These are phyloP conservation scores for Ericerus pela DNA, from an alignment of 1,140 invertebrate species.

Conservation along the genomic window DNA sequence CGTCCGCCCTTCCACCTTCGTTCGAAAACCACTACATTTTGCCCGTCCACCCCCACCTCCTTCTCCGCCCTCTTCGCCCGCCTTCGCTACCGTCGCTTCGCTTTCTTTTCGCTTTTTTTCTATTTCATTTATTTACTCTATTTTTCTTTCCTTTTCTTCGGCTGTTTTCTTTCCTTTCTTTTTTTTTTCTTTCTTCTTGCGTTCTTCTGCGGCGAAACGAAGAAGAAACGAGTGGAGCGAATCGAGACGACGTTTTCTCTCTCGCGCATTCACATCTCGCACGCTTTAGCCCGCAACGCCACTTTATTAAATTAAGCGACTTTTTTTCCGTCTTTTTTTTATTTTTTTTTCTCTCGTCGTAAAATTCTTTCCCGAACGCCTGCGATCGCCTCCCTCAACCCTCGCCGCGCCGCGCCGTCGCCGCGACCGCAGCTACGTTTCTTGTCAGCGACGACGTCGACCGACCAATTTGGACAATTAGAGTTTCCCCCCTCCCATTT, in stretches of 20 bases:
- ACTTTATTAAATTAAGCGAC: constrained; percentile 13
- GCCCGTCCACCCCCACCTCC: background rate
- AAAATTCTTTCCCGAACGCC: background rate
- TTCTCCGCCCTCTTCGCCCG: background rate
- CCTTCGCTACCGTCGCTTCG: constrained; percentile 1
- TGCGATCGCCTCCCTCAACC: background rate
- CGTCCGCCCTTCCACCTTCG: background rate
- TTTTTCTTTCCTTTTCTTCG: no score
- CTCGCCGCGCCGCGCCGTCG: background rate
- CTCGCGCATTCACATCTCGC: constrained; percentile 3
- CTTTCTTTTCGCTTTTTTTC: no score
- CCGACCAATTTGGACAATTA: constrained; percentile 3
- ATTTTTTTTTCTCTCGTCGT: background rate
- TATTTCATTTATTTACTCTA: no score
- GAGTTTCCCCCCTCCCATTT: background rate
- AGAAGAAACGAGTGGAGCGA: no score
- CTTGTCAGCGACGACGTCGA: background rate
- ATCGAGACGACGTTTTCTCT: background rate
- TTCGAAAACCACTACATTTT: background rate
- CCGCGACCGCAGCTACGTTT: background rate
- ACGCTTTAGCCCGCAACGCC: constrained; percentile 12
- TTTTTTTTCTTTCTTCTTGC: no score
- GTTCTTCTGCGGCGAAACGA: no score
- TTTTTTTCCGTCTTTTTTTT: background rate
- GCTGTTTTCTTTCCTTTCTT: no score